Conservation (phyloP, 2,797 vertebrate genomes). For the Lacerta bilineata region DNA sequence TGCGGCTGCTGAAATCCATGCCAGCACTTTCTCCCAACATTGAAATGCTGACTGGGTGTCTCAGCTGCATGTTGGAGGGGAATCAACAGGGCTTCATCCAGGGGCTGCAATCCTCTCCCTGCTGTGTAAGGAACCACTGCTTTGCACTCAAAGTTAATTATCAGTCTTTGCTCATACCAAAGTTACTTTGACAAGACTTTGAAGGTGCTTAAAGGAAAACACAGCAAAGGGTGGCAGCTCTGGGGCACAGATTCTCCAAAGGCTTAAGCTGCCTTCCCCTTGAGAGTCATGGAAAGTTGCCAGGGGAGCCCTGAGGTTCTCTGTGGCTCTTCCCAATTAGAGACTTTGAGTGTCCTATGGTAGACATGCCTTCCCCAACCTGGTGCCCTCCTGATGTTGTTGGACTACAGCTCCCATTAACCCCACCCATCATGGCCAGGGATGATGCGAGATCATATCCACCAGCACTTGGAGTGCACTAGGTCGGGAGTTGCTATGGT, state of each 20-base stretch:
- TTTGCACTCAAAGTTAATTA: too few species aligned
- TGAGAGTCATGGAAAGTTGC: neutral
- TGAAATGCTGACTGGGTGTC: too few species aligned
- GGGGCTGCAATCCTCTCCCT: neutral
- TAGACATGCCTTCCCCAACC: neutral
- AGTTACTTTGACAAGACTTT: neutral
- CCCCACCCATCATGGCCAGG: neutral
- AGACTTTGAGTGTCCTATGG: too few species aligned
- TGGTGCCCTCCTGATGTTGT: neutral
- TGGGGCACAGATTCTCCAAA: neutral
- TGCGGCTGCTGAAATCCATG: neutral
- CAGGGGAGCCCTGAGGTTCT: too few species aligned
- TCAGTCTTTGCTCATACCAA: neutral
- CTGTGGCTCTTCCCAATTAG: neutral
- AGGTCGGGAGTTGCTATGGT: neutral
- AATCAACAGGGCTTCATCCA: neutral
- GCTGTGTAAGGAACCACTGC: rapidly evolving
- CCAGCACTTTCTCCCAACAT: rapidly evolving
- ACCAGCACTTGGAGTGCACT: too few species aligned
- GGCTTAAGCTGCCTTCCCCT: too few species aligned
- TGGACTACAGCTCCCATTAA: neutral
- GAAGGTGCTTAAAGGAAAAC: neutral
- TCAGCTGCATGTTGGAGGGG: neutral
- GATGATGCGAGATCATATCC: too few species aligned
- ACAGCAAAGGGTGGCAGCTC: neutral